phyloP scores from a whole-genome alignment of 1,140 invertebrate species.

The Adelges cooleyi region DNA sequence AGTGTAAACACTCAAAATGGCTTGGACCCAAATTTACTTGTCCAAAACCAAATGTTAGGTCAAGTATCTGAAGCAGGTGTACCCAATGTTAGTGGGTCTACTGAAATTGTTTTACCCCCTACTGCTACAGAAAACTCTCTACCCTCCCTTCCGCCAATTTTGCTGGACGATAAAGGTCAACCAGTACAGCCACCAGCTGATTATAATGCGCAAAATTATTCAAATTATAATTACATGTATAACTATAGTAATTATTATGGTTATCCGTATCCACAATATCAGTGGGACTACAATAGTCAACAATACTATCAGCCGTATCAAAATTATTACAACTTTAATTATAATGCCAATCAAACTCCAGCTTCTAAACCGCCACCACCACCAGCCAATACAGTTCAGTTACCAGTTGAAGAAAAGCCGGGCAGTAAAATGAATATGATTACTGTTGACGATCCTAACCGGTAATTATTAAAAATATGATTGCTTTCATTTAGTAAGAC shows the following conservation, averaged over 20 bases:
- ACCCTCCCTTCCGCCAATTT: not conserved
- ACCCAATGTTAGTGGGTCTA: not conserved
- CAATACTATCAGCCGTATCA: conserved; percentile 28
- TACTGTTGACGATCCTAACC: conserved; percentile 3
- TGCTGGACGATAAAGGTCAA: not conserved
- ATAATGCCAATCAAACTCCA: not conserved
- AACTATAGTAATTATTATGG: conserved; percentile 26
- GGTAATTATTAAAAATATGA: not conserved
- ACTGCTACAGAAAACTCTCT: not conserved
- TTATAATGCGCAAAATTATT: conserved; percentile 2
- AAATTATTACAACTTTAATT: conserved; percentile 24
- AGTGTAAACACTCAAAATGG: not conserved
- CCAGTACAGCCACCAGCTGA: not conserved
- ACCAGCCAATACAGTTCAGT: not conserved
- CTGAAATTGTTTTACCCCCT: not conserved
- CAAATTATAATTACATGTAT: not conserved
- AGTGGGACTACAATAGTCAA: conserved; percentile 26
- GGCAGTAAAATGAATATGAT: not conserved
- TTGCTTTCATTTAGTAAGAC: too few species aligned
- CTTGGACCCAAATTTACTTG: not conserved
- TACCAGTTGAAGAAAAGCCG: conserved; percentile 22
- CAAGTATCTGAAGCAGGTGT: not conserved
- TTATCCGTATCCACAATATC: conserved; percentile 23
- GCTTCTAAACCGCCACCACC: conserved; percentile 3
- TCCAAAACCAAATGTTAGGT: not conserved